Conservation (phyloP, 2,888 invertebrate genomes). For the Heteromurus nitidus region DNA sequence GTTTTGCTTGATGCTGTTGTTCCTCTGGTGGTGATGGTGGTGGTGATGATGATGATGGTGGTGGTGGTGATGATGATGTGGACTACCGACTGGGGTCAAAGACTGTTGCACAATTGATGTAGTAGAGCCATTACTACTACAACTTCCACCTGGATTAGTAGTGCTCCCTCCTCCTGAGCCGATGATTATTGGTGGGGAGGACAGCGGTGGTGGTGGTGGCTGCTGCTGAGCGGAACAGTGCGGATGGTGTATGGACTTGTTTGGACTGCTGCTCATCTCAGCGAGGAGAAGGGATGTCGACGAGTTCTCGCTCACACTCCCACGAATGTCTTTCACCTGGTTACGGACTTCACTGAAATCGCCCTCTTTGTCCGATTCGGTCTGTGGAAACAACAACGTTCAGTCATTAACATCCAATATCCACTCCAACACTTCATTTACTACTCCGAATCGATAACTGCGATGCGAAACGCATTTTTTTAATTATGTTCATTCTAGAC, state of each 20-base stretch:
- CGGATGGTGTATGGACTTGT: conserved; percentile 50
- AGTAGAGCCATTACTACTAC: conserved; percentile 24
- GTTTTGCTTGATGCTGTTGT: conserved; percentile 66
- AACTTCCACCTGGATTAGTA: background rate
- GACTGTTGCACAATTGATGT: conserved; percentile 39
- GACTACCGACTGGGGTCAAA: conserved; percentile 53
- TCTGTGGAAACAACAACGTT: conserved; percentile 76
- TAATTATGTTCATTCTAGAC: background rate
- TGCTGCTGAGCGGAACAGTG: background rate
- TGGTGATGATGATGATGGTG: conserved; percentile 66
- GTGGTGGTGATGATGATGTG: conserved; percentile 54
- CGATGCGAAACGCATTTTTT: background rate
- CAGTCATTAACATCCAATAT: background rate
- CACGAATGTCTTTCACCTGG: conserved; percentile 73
- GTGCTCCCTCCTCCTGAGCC: conserved; percentile 22
- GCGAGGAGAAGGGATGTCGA: conserved; percentile 72
- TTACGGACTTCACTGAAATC: conserved; percentile 75
- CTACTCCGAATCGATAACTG: too few species aligned
- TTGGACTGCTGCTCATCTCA: conserved; percentile 69
- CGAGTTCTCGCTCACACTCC: conserved; percentile 73
- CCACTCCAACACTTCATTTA: background rate
- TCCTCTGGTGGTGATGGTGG: conserved; percentile 63
- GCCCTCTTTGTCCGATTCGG: conserved; percentile 81
- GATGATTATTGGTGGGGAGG: conserved; percentile 46
- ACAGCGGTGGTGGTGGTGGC: conserved; percentile 35